These are phyloP conservation scores for Sardina pilchardus DNA, from an alignment of 2,113 vertebrate species.

Conservation along the genomic window DNA sequence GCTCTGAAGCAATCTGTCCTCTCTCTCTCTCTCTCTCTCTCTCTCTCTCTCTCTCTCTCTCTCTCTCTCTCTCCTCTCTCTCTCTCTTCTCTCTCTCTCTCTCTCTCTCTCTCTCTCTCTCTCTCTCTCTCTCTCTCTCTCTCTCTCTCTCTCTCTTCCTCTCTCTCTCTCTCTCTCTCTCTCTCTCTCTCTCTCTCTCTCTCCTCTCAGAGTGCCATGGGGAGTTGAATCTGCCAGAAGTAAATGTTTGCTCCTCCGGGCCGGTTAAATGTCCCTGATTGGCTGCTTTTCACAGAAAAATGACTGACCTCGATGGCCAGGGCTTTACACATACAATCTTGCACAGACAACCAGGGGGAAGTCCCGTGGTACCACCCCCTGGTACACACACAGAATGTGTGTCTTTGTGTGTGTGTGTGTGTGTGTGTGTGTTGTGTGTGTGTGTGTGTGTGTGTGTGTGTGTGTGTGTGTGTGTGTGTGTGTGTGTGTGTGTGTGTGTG, in stretches of 20 bases:
- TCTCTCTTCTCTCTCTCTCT: conserved; percentile 1
- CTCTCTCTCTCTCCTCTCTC: neutral
- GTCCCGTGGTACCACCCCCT: neutral
- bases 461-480: too few species aligned
- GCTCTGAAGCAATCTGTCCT: neutral
- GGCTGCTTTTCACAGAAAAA: neutral
- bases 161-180: conserved; percentile 11
- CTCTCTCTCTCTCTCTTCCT: neutral
- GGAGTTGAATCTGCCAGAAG: neutral
- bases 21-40: conserved; percentile 11
- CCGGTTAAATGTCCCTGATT: neutral
- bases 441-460: neutral
- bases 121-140: neutral
- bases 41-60: neutral
- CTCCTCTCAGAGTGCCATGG: neutral
- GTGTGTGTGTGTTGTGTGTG: too few species aligned
- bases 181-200: neutral
- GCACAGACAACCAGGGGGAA: neutral
- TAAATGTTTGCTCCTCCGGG: neutral
- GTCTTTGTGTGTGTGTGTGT: neutral
- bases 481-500: neutral
- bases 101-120: neutral
- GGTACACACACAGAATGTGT: neutral
- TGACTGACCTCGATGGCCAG: neutral
- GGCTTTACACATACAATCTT: neutral